Percentiles rank a stretch among this genome's conserved stretches.
These are phyloP conservation scores for Carollia perspicillata DNA, from an alignment of 2,113 vertebrate genomes.

Conservation along the genomic window DNA sequence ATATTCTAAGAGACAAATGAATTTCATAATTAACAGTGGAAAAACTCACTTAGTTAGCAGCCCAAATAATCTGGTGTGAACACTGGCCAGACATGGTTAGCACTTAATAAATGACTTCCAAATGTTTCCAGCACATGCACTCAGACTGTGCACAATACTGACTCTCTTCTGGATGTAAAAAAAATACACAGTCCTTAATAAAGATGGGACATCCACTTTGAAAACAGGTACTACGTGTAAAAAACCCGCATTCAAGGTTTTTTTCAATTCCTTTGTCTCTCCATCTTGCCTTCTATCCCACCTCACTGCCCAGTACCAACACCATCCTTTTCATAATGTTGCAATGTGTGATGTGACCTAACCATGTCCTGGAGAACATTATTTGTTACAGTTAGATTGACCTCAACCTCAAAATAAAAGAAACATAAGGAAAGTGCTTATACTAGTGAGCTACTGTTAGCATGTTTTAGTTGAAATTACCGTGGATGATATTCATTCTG, in stretches of 20 bases:
- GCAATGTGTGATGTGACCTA: not conserved
- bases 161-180: not conserved
- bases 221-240: not conserved
- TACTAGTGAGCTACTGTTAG: not conserved
- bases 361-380: not conserved
- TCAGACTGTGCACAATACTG: not conserved
- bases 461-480: not conserved
- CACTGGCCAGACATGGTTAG: not conserved
- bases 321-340: not conserved
- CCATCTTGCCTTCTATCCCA: accelerated
- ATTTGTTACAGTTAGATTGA: not conserved
- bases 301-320: not conserved
- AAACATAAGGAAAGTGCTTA: not conserved
- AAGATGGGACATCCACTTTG: not conserved
- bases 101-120: not conserved
- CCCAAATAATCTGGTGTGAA: not conserved
- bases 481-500: not conserved
- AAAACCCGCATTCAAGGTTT: not conserved
- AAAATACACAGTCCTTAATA: not conserved
- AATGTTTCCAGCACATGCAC: not conserved
- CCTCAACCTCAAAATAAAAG: not conserved
- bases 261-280: not conserved
- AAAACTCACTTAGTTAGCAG: not conserved
- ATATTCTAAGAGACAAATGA: not conserved
- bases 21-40: not conserved